Evolutionary conservation across 2,113 vertebrate species (phyloP), one percentile per base, ranked within the genome.

Genomic region (Anoura caudifer): DNA sequence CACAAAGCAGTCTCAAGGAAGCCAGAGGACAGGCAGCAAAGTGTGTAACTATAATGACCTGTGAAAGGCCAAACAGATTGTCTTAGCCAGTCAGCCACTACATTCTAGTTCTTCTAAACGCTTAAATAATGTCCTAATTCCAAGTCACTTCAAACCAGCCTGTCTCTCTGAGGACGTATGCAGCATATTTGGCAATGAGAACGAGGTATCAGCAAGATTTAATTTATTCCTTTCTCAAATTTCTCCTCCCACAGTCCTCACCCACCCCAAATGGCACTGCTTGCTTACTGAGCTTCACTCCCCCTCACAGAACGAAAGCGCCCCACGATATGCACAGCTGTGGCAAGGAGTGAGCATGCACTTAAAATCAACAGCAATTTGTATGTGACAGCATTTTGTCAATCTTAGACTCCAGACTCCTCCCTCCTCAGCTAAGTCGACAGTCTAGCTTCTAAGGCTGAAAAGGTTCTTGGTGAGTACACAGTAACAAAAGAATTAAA

Each of bases 281-380:
- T 67, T 45, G 96, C 38, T 97, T 75, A 95, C 84, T 77, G 87
- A 97, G 93, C 45, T 97, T 86, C 97, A 95, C 97, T 96, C 98
- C 92, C 95, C 86, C 92, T 3, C 0, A 97, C 33, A 96, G 90
- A 96, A 82, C 77, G 92, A 81, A 24, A 86, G 80, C 65, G 52
- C 89, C 38, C 6, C 7, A 63, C 90, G 84, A 97, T 75, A 82
- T 85, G 90, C 83, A 94, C 87, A 20, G 79, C 91, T 0, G 0
- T 90, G 95, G 96, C 96, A 52, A 90, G 75, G 88, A 1, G 95
- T 94, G 96, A 98, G 61, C 0, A 0, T 67, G 83, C 94, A 90
- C 97, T 98, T 95, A 92, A 96, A 94, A 96, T 85, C 96, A 98
- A 97, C 7, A 92, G 96, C 81, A 96, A 93, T 95, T 45, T 26